phyloP scores from a whole-genome alignment of 2,113 vertebrate species.

The Parotia lawesii region DNA sequence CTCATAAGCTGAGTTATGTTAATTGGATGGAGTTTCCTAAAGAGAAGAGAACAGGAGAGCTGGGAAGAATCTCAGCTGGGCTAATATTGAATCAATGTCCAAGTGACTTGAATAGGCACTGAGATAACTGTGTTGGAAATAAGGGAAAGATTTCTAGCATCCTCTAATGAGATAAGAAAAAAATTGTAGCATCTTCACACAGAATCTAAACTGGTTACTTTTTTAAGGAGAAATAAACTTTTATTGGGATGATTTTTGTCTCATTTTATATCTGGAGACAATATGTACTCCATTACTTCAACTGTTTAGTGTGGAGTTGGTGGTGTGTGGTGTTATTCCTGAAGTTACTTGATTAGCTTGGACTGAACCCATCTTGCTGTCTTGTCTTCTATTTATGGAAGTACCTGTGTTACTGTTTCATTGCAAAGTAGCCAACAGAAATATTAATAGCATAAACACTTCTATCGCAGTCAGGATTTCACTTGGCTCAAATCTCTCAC shows the following conservation, averaged over 20 bases:
- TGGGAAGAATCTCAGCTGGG: not conserved
- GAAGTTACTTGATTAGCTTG: not conserved
- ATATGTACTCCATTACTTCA: not conserved
- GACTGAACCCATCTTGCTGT: not conserved
- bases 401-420: not conserved
- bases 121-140: not conserved
- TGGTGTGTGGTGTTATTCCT: not conserved
- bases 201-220: not conserved
- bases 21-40: not conserved
- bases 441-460: not conserved
- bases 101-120: not conserved
- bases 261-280: not conserved
- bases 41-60: not conserved
- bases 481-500: not conserved
- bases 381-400: not conserved
- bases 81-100: not conserved
- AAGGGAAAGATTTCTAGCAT: not conserved
- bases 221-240: not conserved
- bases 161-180: not conserved
- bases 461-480: not conserved
- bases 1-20: not conserved
- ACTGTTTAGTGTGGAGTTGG: not conserved
- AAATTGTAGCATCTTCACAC: not conserved
- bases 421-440: not conserved
- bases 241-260: not conserved